These are phyloP conservation scores for Stenodema calcarata DNA, from an alignment of 2,888 invertebrate genomes.

Conservation along the genomic window DNA sequence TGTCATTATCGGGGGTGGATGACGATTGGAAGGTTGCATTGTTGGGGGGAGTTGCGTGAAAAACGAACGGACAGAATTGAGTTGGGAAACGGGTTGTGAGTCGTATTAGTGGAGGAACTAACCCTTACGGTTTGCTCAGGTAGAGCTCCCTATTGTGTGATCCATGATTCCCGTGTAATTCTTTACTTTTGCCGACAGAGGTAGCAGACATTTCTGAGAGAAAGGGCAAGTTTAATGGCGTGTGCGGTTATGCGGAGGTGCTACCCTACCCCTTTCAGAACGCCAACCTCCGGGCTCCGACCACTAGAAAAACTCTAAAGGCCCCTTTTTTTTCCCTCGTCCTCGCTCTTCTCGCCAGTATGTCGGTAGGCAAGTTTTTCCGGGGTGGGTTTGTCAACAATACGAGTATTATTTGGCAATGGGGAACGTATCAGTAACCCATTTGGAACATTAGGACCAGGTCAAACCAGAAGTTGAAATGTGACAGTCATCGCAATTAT, in stretches of 20 bases:
- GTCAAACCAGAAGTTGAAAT: no score
- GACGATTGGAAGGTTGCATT: background rate
- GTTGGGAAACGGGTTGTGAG: conserved; percentile 4
- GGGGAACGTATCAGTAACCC: background rate
- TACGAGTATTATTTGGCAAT: background rate
- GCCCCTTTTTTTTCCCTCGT: background rate
- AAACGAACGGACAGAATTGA: conserved; percentile 12
- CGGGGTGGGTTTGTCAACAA: background rate
- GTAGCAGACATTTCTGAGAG: conserved; percentile 36
- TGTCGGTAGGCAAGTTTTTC: background rate
- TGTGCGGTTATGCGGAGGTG: conserved; percentile 34
- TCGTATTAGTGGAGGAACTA: background rate
- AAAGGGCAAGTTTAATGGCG: conserved; percentile 44
- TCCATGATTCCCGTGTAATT: conserved; percentile 42
- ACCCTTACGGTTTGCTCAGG: conserved; percentile 19
- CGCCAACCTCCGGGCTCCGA: background rate
- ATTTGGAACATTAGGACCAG: background rate
- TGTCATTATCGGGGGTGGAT: background rate
- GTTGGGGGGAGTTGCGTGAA: background rate
- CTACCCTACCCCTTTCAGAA: background rate
- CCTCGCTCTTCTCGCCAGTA: background rate
- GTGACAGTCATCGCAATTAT: no score
- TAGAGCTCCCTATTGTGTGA: conserved; percentile 28
- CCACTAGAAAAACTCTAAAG: background rate
- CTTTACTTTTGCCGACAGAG: conserved; percentile 44